Evolutionary conservation across 2,113 vertebrate genomes (phyloP).

Genomic region (Hystrix brachyura): DNA sequence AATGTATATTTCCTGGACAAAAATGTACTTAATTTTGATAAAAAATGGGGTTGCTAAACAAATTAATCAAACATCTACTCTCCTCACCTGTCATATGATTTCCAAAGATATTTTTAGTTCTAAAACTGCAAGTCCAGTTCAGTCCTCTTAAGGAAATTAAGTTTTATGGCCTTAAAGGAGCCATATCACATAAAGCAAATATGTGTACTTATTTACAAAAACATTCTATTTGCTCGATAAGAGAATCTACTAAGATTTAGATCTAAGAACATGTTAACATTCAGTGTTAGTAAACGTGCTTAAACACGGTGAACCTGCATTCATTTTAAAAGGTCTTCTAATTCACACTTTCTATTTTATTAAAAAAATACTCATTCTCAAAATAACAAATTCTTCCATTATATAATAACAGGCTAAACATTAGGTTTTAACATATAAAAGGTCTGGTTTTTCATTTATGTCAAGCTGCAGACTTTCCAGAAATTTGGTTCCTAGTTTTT

Average conservation of each 20-base stretch:
- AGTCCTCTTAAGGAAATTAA: conserved; percentile 41
- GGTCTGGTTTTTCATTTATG: neutral
- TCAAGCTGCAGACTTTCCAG: neutral
- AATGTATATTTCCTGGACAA: neutral
- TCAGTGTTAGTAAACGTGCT: neutral
- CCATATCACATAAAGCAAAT: neutral
- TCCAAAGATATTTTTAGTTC: neutral
- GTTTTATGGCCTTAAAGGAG: neutral
- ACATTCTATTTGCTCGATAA: neutral
- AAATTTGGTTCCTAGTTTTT: neutral
- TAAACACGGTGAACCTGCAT: neutral
- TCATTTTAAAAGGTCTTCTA: neutral
- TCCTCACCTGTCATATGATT: neutral
- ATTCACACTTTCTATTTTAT: neutral
- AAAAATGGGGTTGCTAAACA: conserved; percentile 53
- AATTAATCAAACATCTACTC: conserved; percentile 53
- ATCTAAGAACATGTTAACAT: neutral
- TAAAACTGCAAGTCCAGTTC: neutral
- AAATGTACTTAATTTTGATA: conserved; percentile 21
- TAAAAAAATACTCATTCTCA: neutral
- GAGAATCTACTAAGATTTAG: neutral
- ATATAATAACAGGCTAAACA: neutral
- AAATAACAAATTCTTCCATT: neutral
- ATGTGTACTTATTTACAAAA: neutral
- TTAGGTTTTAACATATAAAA: neutral